phyloP scores from a whole-genome alignment of 1,140 invertebrate species.

The Zaprionus africanus region DNA sequence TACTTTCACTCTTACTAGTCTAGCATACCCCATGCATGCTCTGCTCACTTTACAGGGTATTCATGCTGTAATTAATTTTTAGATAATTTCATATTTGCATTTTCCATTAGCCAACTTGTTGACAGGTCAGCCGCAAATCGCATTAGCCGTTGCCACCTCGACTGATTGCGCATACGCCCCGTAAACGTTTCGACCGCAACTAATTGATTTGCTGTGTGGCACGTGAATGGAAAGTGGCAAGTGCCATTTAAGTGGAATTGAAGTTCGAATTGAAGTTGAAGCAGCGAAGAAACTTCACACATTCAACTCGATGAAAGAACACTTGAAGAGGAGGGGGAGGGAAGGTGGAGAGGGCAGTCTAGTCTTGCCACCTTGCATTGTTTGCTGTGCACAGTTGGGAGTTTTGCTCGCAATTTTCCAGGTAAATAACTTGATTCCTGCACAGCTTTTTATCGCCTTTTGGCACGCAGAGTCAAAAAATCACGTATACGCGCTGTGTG shows the following conservation, averaged over 20 bases:
- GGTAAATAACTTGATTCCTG: slow-evolving; percentile 9
- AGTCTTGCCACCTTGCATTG: neutral
- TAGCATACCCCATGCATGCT: neutral
- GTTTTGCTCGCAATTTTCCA: slow-evolving; percentile 7
- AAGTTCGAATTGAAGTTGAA: slow-evolving; percentile 21
- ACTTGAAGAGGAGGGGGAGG: neutral
- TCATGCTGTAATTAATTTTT: slow-evolving; percentile 24
- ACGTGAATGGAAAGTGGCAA: neutral
- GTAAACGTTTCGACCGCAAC: slow-evolving; percentile 34
- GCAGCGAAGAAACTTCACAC: neutral
- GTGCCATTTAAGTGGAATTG: slow-evolving; percentile 11
- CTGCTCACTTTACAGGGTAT: neutral
- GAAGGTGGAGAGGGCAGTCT: no score
- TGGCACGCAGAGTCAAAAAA: slow-evolving; percentile 69
- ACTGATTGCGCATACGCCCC: slow-evolving; percentile 33
- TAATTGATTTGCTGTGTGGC: slow-evolving; percentile 27
- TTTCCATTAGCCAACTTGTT: slow-evolving; percentile 22
- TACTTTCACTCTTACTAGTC: neutral
- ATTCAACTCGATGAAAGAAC: slow-evolving; percentile 37
- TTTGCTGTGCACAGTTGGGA: neutral
- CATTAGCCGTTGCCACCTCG: slow-evolving; percentile 1
- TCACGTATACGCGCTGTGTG: slow-evolving; percentile 74
- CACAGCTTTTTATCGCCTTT: slow-evolving; percentile 52
- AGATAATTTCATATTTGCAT: slow-evolving; percentile 26
- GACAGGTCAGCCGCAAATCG: slow-evolving; percentile 1